Conservation (phyloP, 2,888 invertebrate species). For the Stenichneumon culpator region DNA sequence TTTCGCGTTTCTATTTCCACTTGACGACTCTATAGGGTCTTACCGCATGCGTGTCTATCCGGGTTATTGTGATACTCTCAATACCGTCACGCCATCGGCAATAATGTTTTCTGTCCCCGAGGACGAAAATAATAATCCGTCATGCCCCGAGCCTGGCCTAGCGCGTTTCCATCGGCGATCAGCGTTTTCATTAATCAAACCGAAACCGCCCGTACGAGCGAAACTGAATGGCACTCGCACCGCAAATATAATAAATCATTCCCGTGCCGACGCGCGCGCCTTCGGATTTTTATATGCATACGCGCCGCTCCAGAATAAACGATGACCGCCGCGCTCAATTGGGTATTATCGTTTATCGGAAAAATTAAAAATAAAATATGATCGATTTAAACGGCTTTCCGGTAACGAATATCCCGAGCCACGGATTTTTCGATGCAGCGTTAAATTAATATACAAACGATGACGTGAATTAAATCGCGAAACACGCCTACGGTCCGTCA, state of each 20-base stretch:
- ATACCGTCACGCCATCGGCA: background rate
- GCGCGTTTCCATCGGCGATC: conserved; percentile 11
- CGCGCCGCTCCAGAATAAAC: conserved; percentile 15
- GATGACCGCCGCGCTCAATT: conserved; percentile 45
- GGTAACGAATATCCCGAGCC: conserved; percentile 1
- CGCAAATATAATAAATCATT: conserved; percentile 47
- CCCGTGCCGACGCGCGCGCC: conserved; percentile 14
- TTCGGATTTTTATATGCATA: conserved; percentile 10
- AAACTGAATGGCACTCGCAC: conserved; percentile 19
- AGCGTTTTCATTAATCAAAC: conserved; percentile 26
- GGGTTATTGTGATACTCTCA: background rate
- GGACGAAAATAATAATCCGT: background rate
- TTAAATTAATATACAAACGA: background rate
- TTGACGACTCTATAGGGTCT: background rate
- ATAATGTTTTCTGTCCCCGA: conserved; percentile 7
- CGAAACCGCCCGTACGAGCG: background rate
- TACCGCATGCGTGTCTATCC: background rate
- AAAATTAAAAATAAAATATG: conserved; percentile 61
- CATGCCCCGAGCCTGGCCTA: background rate
- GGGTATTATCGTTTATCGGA: conserved; percentile 59
- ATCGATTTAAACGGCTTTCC: conserved; percentile 50
- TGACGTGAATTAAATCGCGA: background rate
- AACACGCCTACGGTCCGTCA: background rate
- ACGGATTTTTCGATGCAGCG: conserved; percentile 5
- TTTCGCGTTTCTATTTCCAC: background rate